phyloP scores from a whole-genome alignment of 2,888 invertebrate species.

The Pseudococcus jackbeardsleyi region DNA sequence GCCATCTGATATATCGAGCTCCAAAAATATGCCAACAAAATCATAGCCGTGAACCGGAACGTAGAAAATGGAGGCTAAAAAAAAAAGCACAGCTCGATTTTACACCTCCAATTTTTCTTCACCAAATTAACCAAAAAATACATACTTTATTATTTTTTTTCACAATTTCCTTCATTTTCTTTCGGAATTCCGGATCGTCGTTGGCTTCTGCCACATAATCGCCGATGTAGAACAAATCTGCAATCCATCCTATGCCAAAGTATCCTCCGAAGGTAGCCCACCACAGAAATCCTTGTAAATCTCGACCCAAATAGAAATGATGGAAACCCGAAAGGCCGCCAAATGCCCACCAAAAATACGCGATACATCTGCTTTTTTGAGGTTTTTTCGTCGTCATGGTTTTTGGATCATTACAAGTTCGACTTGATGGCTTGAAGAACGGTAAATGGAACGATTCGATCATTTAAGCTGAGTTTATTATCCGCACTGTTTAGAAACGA shows the following conservation, averaged over 20 bases:
- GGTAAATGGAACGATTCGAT: conserved; percentile 28
- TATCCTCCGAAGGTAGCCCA: conserved; percentile 90
- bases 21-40: conserved; percentile 85
- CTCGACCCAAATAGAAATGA: conserved; percentile 89
- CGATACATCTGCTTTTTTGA: conserved; percentile 73
- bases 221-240: conserved; percentile 87
- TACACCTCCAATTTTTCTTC: not conserved
- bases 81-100: too few relatives aligned
- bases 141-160: conserved; percentile 77
- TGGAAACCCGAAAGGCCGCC: conserved; percentile 92
- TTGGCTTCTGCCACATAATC: conserved; percentile 88
- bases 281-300: conserved; percentile 91
- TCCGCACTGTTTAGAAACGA: not conserved
- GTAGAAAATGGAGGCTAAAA: conserved; percentile 85
- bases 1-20: conserved; percentile 82
- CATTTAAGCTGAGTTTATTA: not conserved
- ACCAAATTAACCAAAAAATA: conserved; percentile 66
- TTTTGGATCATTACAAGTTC: not conserved
- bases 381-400: not conserved
- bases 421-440: not conserved
- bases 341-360: conserved; percentile 89
- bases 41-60: conserved; percentile 82
- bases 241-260: conserved; percentile 86
- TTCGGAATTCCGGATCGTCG: conserved; percentile 78
- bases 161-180: conserved; percentile 77